These are phyloP conservation scores for Drosophila eohydei DNA, from an alignment of 2,888 invertebrate species.

Conservation along the genomic window DNA sequence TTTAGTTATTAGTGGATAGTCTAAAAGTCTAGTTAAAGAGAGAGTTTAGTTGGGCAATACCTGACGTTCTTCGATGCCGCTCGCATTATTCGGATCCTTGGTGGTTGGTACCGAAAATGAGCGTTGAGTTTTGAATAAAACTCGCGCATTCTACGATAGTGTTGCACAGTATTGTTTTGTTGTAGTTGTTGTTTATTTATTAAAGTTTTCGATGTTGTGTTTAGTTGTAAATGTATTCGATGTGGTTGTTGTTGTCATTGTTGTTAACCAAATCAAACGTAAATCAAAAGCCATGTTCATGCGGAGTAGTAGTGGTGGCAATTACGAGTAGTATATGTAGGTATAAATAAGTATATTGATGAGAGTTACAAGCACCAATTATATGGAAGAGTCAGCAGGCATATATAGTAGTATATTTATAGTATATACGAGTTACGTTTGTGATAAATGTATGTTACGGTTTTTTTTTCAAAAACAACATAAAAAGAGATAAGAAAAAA, in stretches of 20 bases:
- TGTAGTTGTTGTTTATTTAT: slow-evolving; percentile 41
- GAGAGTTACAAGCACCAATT: slow-evolving; percentile 83
- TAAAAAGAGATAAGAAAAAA: slow-evolving; percentile 81
- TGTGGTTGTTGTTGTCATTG: slow-evolving; percentile 41
- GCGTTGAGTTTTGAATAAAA: slow-evolving; percentile 95
- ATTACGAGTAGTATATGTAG: slow-evolving; percentile 31
- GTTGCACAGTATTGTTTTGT: slow-evolving; percentile 36
- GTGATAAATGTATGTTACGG: slow-evolving; percentile 68
- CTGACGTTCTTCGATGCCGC: slow-evolving; percentile 85
- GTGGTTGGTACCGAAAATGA: slow-evolving; percentile 97
- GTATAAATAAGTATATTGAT: slow-evolving; percentile 49
- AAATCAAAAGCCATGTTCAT: slow-evolving; percentile 67
- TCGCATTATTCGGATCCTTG: slow-evolving; percentile 88
- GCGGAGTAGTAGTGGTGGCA: slow-evolving; percentile 57
- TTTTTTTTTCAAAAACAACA: slow-evolving; percentile 56
- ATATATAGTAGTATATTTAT: slow-evolving; percentile 58
- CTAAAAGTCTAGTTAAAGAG: slow-evolving; percentile 33
- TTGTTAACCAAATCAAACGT: slow-evolving; percentile 58
- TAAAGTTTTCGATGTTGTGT: slow-evolving; percentile 37
- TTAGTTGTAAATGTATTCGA: slow-evolving; percentile 39
- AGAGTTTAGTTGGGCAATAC: slow-evolving; percentile 76
- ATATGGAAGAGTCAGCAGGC: slow-evolving; percentile 81
- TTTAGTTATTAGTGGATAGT: slow-evolving; percentile 42
- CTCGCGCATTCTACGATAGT: slow-evolving; percentile 87
- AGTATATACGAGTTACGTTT: slow-evolving; percentile 65